Percentiles rank a stretch among this genome's conserved stretches.
These are phyloP conservation scores for Rhinatrema bivittatum DNA, from an alignment of 2,797 vertebrate species.

Conservation along the genomic window DNA sequence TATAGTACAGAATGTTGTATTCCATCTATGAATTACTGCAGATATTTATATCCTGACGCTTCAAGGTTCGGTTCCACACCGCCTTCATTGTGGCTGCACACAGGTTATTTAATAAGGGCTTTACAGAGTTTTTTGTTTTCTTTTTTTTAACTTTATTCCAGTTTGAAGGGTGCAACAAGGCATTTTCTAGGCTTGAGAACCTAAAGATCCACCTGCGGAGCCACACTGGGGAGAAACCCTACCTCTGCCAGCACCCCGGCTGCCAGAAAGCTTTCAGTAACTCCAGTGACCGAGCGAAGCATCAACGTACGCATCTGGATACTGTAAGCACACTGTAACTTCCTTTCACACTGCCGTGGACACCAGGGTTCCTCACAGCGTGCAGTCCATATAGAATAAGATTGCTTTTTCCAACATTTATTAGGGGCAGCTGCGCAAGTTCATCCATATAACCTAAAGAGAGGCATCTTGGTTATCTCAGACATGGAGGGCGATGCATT, in stretches of 20 bases:
- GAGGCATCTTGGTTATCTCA: too few relatives aligned
- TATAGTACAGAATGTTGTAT: slow-evolving; percentile 29
- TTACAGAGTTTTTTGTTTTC: slow-evolving; percentile 22
- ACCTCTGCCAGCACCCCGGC: slow-evolving; percentile 95
- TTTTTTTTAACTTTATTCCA: slow-evolving; percentile 44
- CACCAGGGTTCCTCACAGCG: not conserved
- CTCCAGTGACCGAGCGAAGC: slow-evolving; percentile 95
- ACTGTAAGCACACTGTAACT: slow-evolving; percentile 76
- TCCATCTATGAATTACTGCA: slow-evolving; percentile 44
- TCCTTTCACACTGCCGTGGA: slow-evolving; percentile 2
- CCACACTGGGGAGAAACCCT: slow-evolving; percentile 95
- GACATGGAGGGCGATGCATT: too few relatives aligned
- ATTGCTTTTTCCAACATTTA: too few relatives aligned
- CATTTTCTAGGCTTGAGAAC: slow-evolving; percentile 90
- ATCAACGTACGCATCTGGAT: slow-evolving; percentile 96
- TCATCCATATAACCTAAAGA: too few relatives aligned
- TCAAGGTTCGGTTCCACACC: slow-evolving; percentile 42
- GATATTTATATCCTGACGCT: slow-evolving; percentile 40
- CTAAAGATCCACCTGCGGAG: slow-evolving; percentile 92
- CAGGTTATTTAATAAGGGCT: slow-evolving; percentile 35
- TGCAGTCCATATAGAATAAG: too few relatives aligned
- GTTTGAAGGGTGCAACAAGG: slow-evolving; percentile 93
- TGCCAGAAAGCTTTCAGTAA: slow-evolving; percentile 99
- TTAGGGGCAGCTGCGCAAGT: too few relatives aligned
- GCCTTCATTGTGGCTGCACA: slow-evolving; percentile 38